Base-by-base conservation (phyloP, 2,113 vertebrate species). In the Lophura nycthemera region DNA sequence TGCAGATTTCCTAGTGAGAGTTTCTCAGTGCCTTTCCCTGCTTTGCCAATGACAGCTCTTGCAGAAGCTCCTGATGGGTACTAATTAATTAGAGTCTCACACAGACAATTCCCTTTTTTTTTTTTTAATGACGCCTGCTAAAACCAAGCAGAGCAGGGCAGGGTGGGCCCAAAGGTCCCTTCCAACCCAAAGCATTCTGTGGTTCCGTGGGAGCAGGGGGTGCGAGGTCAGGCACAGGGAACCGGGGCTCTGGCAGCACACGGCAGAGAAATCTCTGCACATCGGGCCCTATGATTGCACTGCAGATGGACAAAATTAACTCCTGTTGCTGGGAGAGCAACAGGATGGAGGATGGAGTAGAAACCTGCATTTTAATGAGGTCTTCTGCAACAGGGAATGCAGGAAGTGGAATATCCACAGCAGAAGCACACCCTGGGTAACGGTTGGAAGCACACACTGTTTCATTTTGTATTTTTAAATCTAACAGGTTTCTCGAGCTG, bases 41-140 rank as follows among this genome's bases (percentile, higher is more conserved):
- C 92, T 50, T 29, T 29, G 92, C 92, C 22, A 67, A 13, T 72
- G 79, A 32, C 83, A 80, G 88, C 88, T 29, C 90, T 40, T 48
- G 78, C 74, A 69, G 30, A 18, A 73, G 71, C 91, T 95, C 84
- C 89, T 85, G 89, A 65, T 52, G 79, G 48, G 72, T 2, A 24
- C 32, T 43, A 86, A 85, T 89, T 91, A 36, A 90, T 92, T 77
- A 83, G 78, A 50, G 48, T 11, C 79, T 89, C 42, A 2, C 75
- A 4, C 79, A 19, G 83, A n/a, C 60, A 30, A 81, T 75, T 69
- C 65, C 15, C 42, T n/a, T 5, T 50, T 6, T 45, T 45, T 45
- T 17, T 61, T 63, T 90, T 78, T 17, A 52, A 38, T 0, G 83
- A 34, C 47, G 81, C 83, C 86, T 75, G 88, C 95, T 86, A 78